These are phyloP conservation scores for Piaya cayana DNA, from an alignment of 2,113 vertebrate species.

Conservation along the genomic window DNA sequence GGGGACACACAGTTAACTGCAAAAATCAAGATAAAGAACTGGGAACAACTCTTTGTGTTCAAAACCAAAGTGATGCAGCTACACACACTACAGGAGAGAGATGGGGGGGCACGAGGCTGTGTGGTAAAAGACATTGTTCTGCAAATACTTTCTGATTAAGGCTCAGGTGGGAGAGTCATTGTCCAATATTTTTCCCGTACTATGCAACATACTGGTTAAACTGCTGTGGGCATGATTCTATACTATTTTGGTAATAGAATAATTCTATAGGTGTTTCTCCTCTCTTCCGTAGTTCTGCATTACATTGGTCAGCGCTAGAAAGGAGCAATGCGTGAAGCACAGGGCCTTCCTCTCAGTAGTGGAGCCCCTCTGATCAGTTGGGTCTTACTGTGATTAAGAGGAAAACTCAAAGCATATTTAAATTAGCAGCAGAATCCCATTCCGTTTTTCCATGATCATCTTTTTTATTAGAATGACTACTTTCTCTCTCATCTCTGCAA, in stretches of 20 bases:
- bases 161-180: background rate
- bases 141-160: background rate
- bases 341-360: background rate
- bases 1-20: background rate
- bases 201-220: background rate
- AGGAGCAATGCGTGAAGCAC: background rate
- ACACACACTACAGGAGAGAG: rapidly evolving
- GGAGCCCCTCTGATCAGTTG: background rate
- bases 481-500: background rate
- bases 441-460: rapidly evolving
- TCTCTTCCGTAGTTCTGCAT: background rate
- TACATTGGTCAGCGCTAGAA: background rate
- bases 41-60: background rate
- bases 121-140: background rate
- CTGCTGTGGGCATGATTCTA: background rate
- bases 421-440: background rate
- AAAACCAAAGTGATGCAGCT: background rate
- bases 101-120: rapidly evolving
- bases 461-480: background rate
- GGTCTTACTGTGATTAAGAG: background rate
- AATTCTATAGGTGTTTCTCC: background rate
- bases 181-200: background rate
- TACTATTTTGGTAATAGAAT: background rate
- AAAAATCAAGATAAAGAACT: background rate
- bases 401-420: background rate